These are phyloP conservation scores for Ateles fusciceps DNA, from an alignment of 2,797 vertebrate genomes.

Conservation along the genomic window DNA sequence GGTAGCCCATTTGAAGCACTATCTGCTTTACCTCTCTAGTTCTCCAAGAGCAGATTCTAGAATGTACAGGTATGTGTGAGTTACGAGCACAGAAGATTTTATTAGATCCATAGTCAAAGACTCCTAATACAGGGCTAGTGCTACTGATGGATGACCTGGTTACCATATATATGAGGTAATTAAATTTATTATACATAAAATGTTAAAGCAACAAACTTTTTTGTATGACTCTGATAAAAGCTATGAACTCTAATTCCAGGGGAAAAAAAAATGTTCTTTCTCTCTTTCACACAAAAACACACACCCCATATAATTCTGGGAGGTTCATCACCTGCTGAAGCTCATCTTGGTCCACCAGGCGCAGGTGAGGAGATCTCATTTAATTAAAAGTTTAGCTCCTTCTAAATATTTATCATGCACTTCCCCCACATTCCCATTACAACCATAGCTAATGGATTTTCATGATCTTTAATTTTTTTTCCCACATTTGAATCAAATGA, in stretches of 20 bases:
- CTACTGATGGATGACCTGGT: neutral
- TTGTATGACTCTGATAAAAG: neutral
- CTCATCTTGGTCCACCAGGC: neutral
- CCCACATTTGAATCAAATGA: neutral
- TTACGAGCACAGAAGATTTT: neutral
- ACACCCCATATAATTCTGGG: neutral
- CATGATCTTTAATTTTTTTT: conserved; percentile 15
- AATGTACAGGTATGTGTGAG: neutral
- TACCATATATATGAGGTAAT: neutral
- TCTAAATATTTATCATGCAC: neutral
- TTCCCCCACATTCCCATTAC: neutral
- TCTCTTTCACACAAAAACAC: neutral
- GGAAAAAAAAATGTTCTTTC: neutral
- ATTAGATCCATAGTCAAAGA: neutral
- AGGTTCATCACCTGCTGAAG: neutral
- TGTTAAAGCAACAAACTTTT: neutral
- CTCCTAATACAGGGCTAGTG: neutral
- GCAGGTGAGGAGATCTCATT: neutral
- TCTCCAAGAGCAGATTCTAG: neutral
- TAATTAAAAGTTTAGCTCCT: neutral
- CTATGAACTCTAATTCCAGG: neutral
- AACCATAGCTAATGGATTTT: neutral
- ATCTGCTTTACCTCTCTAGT: neutral
- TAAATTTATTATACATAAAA: neutral
- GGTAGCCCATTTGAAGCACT: neutral